phyloP scores from a whole-genome alignment of 1,140 invertebrate genomes.

The Bombus superbus region DNA sequence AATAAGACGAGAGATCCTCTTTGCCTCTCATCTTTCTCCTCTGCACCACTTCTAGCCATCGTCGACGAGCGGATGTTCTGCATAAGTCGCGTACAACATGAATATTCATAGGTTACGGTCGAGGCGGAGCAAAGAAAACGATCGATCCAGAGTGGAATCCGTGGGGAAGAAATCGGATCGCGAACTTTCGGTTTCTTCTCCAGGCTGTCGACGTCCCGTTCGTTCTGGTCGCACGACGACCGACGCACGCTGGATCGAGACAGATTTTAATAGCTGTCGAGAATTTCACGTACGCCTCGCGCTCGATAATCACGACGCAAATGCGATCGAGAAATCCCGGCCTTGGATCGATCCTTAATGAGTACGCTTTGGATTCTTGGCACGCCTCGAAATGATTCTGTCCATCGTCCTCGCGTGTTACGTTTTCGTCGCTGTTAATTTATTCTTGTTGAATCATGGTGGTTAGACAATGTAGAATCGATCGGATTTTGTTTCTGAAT shows the following conservation, averaged over 20 bases:
- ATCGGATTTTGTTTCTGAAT: background rate
- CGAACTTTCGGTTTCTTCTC: conserved; percentile 65
- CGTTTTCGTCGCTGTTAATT: background rate
- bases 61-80: conserved; percentile 50
- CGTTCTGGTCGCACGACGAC: conserved; percentile 31
- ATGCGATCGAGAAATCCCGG: conserved; percentile 33
- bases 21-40: conserved; percentile 18
- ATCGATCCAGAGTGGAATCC: conserved; percentile 45
- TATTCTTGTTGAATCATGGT: background rate
- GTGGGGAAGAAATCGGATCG: conserved; percentile 71
- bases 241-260: background rate
- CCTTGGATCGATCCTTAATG: conserved; percentile 1
- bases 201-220: conserved; percentile 14
- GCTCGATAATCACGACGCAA: conserved; percentile 27
- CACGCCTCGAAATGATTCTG: background rate
- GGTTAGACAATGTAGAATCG: background rate
- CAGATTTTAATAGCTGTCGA: conserved; percentile 45
- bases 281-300: conserved; percentile 37
- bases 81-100: conserved; percentile 73
- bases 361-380: background rate
- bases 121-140: conserved; percentile 27
- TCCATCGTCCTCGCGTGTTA: background rate
- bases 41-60: background rate
- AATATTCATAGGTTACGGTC: conserved; percentile 73
- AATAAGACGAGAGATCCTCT: conserved; percentile 68